Evolutionary conservation across 2,888 invertebrate genomes (phyloP).

Genomic region (Dolomedes plantarius): DNA sequence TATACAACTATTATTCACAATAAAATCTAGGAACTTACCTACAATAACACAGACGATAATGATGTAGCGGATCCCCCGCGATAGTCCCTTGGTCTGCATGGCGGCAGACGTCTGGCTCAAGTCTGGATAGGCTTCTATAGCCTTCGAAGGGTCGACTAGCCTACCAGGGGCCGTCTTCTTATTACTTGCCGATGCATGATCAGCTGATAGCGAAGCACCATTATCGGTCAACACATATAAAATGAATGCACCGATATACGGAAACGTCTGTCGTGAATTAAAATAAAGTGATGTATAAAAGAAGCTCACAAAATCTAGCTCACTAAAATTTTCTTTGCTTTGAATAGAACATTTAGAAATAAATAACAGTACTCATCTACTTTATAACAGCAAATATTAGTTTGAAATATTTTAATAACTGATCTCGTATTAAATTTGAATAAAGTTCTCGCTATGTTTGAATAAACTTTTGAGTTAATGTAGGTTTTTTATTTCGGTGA

Average conservation of each 20-base stretch:
- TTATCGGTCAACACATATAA: neutral
- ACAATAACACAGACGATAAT: conserved; percentile 33
- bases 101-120: conserved; percentile 68
- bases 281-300: too few species aligned
- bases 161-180: conserved; percentile 47
- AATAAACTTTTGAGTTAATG: too few species aligned
- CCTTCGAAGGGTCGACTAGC: conserved; percentile 42
- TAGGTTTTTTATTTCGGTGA: neutral
- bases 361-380: too few species aligned
- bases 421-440: too few species aligned
- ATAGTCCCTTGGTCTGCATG: conserved; percentile 57
- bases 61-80: conserved; percentile 51
- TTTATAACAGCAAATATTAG: too few species aligned
- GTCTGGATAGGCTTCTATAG: conserved; percentile 61
- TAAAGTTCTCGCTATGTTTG: too few species aligned
- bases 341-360: too few species aligned
- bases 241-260: neutral
- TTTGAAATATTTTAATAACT: too few species aligned
- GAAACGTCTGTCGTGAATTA: too few species aligned
- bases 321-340: too few species aligned
- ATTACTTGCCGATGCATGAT: conserved; percentile 5
- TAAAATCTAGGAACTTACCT: conserved; percentile 36
- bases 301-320: too few species aligned
- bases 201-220: conserved; percentile 50
- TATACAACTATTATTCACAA: too few species aligned